Conservation (phyloP, 2,888 invertebrate genomes). For the Spodoptera littoralis region DNA sequence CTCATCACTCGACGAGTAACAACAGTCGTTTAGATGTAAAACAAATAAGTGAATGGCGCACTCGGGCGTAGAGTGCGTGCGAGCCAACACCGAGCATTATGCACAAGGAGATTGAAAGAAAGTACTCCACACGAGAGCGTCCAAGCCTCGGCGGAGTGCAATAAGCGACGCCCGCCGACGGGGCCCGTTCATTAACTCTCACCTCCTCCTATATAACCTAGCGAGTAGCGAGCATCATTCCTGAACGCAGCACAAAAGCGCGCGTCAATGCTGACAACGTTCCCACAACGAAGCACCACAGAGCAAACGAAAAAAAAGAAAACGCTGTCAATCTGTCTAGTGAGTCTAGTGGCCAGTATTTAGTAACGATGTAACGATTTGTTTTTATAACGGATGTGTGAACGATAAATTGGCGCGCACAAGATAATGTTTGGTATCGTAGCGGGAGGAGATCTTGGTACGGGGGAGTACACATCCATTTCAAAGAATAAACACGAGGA, state of each 20-base stretch:
- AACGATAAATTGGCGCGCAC: constrained; percentile 72
- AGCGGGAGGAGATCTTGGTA: constrained; percentile 63
- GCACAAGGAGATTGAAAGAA: constrained; percentile 87
- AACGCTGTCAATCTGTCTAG: constrained; percentile 66
- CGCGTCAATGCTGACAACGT: constrained; percentile 66
- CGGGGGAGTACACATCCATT: constrained; percentile 81
- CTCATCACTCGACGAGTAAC: constrained; percentile 72
- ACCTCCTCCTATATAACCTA: constrained; percentile 79
- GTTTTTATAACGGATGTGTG: constrained; percentile 76
- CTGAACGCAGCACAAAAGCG: constrained; percentile 68
- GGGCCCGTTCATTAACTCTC: constrained; percentile 84
- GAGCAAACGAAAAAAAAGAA: constrained; percentile 72
- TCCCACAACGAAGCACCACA: constrained; percentile 66
- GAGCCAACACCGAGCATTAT: constrained; percentile 83
- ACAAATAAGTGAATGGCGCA: constrained; percentile 84
- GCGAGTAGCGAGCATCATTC: constrained; percentile 66
- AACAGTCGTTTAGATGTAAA: constrained; percentile 82
- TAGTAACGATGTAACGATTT: constrained; percentile 69
- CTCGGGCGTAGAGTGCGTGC: constrained; percentile 80
- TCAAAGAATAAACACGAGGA: constrained; percentile 85
- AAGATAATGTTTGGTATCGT: constrained; percentile 68
- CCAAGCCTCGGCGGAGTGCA: constrained; percentile 82
- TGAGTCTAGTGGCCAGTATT: constrained; percentile 63
- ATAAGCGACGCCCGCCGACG: constrained; percentile 84
- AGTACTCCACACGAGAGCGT: constrained; percentile 84